phyloP scores from a whole-genome alignment of 2,113 vertebrate species.

The Naja naja region DNA sequence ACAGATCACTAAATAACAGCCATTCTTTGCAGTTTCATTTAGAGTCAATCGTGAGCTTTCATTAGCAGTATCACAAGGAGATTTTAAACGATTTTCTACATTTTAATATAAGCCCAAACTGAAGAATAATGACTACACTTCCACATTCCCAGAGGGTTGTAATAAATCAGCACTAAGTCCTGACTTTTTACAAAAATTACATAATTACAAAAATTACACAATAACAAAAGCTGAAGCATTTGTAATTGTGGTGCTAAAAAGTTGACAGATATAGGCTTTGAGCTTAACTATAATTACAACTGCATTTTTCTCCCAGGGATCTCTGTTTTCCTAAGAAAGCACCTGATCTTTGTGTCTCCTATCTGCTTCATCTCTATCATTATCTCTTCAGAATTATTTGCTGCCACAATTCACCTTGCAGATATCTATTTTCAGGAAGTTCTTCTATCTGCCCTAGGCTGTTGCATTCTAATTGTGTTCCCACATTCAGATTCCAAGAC shows the following conservation, averaged over 20 bases:
- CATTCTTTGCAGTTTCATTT: background rate
- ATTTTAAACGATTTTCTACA: background rate
- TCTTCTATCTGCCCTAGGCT: background rate
- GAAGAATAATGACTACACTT: background rate
- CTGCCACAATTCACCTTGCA: background rate
- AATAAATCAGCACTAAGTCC: background rate
- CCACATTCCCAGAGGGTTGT: background rate
- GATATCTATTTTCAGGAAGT: background rate
- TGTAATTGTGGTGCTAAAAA: constrained; percentile 1
- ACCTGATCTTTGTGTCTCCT: constrained; percentile 28
- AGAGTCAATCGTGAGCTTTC: no score
- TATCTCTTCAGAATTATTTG: constrained; percentile 7
- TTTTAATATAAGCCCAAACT: background rate
- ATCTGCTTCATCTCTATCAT: background rate
- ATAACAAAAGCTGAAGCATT: background rate
- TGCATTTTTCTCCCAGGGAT: constrained; percentile 34
- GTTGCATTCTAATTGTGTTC: rapidly evolving
- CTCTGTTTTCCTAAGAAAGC: constrained; percentile 36
- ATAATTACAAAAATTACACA: background rate
- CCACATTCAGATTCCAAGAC: rapidly evolving
- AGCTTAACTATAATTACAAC: constrained; percentile 41
- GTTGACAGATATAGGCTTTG: constrained; percentile 28
- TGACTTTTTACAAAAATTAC: background rate
- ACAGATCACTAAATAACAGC: background rate
- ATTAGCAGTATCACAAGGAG: background rate